phyloP scores from a whole-genome alignment of 1,140 invertebrate species.

The Eupristina koningsbergeri region DNA sequence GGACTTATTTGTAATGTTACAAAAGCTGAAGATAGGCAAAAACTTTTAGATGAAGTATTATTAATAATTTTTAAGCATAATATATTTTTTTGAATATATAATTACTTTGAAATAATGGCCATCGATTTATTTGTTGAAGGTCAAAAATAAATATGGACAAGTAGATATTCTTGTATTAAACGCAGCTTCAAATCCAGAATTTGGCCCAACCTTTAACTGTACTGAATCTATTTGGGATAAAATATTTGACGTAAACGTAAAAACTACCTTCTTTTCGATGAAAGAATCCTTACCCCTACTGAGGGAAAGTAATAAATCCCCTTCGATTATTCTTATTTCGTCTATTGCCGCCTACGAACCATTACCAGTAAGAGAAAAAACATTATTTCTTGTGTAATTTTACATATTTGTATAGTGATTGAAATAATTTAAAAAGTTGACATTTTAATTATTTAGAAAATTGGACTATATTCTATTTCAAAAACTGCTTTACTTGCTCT shows the following conservation, averaged over 20 bases:
- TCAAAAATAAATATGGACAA: constrained; percentile 85
- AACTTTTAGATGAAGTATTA: constrained; percentile 80
- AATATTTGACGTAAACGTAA: constrained; percentile 97
- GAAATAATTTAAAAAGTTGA: background rate
- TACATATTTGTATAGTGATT: constrained; percentile 3
- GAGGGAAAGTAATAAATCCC: constrained; percentile 81
- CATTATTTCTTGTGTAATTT: no score
- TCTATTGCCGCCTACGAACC: constrained; percentile 91
- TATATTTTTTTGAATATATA: background rate
- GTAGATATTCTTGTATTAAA: constrained; percentile 97
- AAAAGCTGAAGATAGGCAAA: constrained; percentile 83
- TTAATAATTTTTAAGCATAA: background rate
- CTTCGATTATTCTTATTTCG: constrained; percentile 89
- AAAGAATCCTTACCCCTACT: constrained; percentile 91
- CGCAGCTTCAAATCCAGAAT: constrained; percentile 91
- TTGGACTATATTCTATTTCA: constrained; percentile 94
- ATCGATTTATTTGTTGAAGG: constrained; percentile 70
- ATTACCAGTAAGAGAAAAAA: constrained; percentile 47
- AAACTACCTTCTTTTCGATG: constrained; percentile 88
- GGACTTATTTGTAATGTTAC: constrained; percentile 91
- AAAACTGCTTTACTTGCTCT: constrained; percentile 94
- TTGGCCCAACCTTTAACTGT: constrained; percentile 85
- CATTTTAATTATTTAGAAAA: constrained; percentile 73
- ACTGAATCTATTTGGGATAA: constrained; percentile 91
- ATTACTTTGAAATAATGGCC: background rate